Percentiles rank a stretch among this genome's conserved stretches.
These are phyloP conservation scores for Leucopsar rothschildi DNA, from an alignment of 2,113 vertebrate genomes.

Conservation along the genomic window DNA sequence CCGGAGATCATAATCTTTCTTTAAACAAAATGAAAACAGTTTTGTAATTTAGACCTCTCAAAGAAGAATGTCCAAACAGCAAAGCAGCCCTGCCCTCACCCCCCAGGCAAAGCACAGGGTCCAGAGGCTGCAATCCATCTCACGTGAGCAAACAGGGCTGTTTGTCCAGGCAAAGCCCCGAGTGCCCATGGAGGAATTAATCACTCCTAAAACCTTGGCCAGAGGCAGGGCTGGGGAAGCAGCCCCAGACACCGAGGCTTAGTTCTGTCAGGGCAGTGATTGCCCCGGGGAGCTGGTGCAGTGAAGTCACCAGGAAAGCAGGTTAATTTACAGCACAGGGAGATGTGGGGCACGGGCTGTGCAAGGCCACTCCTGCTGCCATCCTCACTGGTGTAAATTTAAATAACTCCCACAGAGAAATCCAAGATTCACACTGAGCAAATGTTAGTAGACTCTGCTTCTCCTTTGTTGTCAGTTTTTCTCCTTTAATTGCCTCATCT, in stretches of 20 bases:
- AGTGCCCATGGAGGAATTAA: not conserved
- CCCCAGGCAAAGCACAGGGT: not conserved
- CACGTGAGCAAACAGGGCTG: not conserved
- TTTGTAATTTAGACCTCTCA: not conserved
- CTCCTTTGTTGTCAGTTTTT: slow-evolving; percentile 33
- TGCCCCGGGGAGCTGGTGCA: not conserved
- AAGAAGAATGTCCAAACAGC: not conserved
- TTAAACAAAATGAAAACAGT: not conserved
- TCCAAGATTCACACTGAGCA: slow-evolving; percentile 30
- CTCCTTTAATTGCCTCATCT: slow-evolving; percentile 49
- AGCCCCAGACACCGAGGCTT: not conserved
- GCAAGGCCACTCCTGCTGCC: slow-evolving; percentile 23
- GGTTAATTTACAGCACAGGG: slow-evolving; percentile 37
- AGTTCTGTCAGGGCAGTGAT: not conserved
- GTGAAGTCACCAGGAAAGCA: slow-evolving; percentile 36
- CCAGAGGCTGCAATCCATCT: not conserved
- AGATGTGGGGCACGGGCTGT: slow-evolving; percentile 20
- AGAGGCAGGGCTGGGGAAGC: not conserved
- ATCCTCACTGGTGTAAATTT: slow-evolving; percentile 35
- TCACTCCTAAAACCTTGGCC: not conserved
- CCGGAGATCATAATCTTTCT: slow-evolving; percentile 24
- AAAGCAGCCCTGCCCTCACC: not conserved
- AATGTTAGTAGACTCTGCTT: slow-evolving; percentile 31
- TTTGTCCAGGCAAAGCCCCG: not conserved
- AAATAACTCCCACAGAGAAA: slow-evolving; percentile 59